Conservation (phyloP, 2,113 vertebrate genomes). For the Xiphophorus couchianus region DNA sequence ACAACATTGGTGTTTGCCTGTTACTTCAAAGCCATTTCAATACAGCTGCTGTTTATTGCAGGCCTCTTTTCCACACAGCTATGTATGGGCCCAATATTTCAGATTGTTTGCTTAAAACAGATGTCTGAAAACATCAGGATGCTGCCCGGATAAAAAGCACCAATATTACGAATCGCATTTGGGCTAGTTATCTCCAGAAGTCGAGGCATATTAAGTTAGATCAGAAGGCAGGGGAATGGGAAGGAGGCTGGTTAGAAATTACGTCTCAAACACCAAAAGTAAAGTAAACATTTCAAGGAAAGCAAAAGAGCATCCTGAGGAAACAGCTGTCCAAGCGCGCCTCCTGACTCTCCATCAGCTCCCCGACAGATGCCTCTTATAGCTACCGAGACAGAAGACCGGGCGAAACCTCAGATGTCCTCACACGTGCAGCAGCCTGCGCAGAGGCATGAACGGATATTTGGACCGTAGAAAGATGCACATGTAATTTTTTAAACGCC, state of each 20-base stretch:
- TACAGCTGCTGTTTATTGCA: not conserved
- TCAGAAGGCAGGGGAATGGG: constrained; percentile 17
- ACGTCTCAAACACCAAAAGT: constrained; percentile 10
- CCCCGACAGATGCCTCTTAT: constrained; percentile 29
- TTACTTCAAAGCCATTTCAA: not conserved
- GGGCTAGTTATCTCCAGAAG: not conserved
- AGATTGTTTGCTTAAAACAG: not conserved
- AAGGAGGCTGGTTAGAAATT: constrained; percentile 14
- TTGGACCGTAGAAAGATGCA: not conserved
- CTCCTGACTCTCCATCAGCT: constrained; percentile 23
- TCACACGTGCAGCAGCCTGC: constrained; percentile 17
- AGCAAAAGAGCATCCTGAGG: constrained; percentile 27
- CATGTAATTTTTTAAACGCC: not conserved
- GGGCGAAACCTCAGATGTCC: constrained; percentile 16
- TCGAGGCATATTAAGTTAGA: not conserved
- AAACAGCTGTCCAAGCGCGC: constrained; percentile 53
- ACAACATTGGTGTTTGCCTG: not conserved
- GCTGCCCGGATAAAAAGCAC: not conserved
- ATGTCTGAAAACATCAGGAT: not conserved
- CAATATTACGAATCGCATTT: not conserved
- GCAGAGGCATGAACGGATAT: constrained; percentile 3
- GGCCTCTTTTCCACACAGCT: not conserved
- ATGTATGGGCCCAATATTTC: not conserved
- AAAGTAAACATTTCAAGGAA: constrained; percentile 9
- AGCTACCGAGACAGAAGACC: constrained; percentile 17